Conservation (phyloP, 2,797 vertebrate genomes). For the Epinephelus malabaricus region DNA sequence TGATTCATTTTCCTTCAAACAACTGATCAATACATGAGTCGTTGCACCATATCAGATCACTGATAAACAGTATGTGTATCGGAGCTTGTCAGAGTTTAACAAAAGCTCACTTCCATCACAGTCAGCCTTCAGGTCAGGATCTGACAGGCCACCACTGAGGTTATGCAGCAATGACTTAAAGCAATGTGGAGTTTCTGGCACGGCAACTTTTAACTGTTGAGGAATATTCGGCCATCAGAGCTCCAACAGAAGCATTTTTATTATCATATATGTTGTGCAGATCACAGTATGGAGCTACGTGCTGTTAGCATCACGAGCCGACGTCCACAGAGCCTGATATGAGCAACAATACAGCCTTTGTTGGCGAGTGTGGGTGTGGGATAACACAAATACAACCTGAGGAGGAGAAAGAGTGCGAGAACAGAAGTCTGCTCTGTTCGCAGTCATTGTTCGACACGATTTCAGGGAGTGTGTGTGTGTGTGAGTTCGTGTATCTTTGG, state of each 20-base stretch:
- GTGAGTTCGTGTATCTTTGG: neutral
- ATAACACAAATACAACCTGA: constrained; percentile 40
- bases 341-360: constrained; percentile 54
- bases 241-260: neutral
- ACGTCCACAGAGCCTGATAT: constrained; percentile 20
- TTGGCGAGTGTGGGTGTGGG: constrained; percentile 26
- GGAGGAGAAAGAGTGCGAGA: constrained; percentile 6
- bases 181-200: neutral
- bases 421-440: constrained; percentile 20
- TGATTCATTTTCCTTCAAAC: neutral
- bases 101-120: neutral
- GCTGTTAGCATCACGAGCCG: neutral
- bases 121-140: neutral
- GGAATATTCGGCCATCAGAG: neutral
- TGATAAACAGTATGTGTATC: neutral
- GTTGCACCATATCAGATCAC: neutral
- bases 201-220: neutral
- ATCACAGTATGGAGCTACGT: neutral
- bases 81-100: neutral
- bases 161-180: neutral
- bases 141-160: neutral
- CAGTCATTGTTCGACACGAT: constrained; percentile 6
- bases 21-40: neutral
- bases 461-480: neutral
- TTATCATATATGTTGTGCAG: neutral